Evolutionary conservation across 2,797 vertebrate genomes (phyloP).

Genomic region (Malurus splendens): DNA sequence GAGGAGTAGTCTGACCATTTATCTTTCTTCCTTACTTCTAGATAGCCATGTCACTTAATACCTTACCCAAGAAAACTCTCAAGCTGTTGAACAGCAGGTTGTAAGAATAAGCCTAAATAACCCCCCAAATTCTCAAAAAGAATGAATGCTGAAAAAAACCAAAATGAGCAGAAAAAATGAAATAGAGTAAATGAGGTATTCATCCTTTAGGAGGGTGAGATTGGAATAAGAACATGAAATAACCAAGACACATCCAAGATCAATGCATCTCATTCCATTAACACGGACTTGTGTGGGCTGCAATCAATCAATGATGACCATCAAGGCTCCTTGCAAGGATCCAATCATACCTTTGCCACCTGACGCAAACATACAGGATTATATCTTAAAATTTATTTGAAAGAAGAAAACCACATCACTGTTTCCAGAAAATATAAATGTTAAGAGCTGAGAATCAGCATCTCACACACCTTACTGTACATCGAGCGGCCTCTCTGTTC

Average conservation of each 20-base stretch:
- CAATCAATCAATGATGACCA: not conserved
- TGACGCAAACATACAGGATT: not conserved
- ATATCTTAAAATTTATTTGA: not conserved
- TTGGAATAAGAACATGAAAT: not conserved
- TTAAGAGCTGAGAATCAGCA: not conserved
- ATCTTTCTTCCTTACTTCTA: not conserved
- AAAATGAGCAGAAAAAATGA: not conserved
- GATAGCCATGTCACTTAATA: not conserved
- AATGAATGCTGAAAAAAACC: not conserved
- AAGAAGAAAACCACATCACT: not conserved
- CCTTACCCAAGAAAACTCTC: not conserved
- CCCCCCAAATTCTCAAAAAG: not conserved
- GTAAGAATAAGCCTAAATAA: constrained; percentile 2
- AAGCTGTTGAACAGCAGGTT: not conserved
- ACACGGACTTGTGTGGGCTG: not conserved
- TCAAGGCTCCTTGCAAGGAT: not conserved
- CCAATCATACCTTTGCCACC: not conserved
- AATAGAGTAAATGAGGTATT: not conserved
- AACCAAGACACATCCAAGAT: not conserved
- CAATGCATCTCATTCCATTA: not conserved
- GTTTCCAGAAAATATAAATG: not conserved
- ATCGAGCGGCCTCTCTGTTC: not conserved
- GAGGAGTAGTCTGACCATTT: constrained; percentile 7
- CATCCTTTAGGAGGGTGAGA: not conserved
- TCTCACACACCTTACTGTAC: not conserved